These are phyloP conservation scores for Drosophila trapezifrons DNA, from an alignment of 1,140 invertebrate genomes.

Conservation along the genomic window DNA sequence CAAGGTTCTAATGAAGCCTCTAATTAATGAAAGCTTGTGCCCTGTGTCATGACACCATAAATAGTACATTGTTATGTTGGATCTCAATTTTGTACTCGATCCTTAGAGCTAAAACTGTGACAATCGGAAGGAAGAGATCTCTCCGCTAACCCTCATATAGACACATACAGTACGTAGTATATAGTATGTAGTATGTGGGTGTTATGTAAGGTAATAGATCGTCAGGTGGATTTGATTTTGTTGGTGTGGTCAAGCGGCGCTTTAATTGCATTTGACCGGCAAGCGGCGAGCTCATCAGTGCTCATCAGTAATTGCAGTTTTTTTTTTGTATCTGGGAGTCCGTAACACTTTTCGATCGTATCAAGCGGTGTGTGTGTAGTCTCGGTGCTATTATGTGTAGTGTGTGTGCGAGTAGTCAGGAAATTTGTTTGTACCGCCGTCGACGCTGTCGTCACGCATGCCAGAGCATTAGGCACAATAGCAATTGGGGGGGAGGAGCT, in stretches of 20 bases:
- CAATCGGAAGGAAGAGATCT: background rate
- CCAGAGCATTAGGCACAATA: constrained; percentile 80
- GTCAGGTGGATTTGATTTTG: constrained; percentile 23
- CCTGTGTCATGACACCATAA: too few relatives aligned
- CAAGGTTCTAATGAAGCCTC: too few relatives aligned
- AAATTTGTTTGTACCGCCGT: constrained; percentile 76
- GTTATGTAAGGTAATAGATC: constrained; percentile 23
- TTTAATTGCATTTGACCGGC: constrained; percentile 72
- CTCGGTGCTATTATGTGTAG: constrained; percentile 11
- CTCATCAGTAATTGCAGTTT: constrained; percentile 65
- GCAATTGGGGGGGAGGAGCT: constrained; percentile 13
- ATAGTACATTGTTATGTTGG: too few relatives aligned
- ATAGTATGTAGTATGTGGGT: background rate
- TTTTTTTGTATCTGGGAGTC: constrained; percentile 37
- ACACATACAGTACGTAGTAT: background rate
- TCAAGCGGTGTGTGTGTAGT: constrained; percentile 24
- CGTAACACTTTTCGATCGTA: constrained; percentile 67
- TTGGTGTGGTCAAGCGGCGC: constrained; percentile 46
- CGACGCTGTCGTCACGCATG: constrained; percentile 81
- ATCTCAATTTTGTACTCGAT: too few relatives aligned
- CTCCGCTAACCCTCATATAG: background rate
- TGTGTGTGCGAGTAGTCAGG: constrained; percentile 64
- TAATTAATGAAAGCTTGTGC: too few relatives aligned
- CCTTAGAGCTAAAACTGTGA: background rate
- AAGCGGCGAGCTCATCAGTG: constrained; percentile 38